These are phyloP conservation scores for Perithous albicinctus DNA, from an alignment of 2,888 invertebrate genomes.

Conservation along the genomic window DNA sequence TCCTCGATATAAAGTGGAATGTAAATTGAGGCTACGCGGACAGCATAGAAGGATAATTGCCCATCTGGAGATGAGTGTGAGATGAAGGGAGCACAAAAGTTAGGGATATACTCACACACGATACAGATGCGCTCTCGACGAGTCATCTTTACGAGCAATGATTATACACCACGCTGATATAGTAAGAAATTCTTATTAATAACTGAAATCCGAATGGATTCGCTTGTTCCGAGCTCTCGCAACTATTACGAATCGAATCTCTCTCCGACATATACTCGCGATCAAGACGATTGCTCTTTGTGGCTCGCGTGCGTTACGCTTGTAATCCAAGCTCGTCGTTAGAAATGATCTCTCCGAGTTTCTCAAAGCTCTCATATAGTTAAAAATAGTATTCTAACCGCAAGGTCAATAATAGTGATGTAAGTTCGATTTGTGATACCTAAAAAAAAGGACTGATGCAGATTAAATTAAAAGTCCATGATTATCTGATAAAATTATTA, in stretches of 20 bases:
- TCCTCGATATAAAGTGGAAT: conserved; percentile 51
- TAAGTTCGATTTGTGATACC: no score
- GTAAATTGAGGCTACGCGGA: conserved; percentile 58
- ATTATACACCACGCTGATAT: conserved; percentile 74
- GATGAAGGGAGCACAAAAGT: conserved; percentile 43
- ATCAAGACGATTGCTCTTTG: conserved; percentile 45
- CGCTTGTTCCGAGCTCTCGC: conserved; percentile 41
- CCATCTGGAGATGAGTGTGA: conserved; percentile 54
- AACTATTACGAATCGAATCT: conserved; percentile 36
- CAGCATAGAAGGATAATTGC: conserved; percentile 62
- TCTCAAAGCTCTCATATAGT: background rate
- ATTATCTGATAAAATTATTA: no score
- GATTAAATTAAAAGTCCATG: no score
- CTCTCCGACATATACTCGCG: conserved; percentile 19
- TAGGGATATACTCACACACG: conserved; percentile 36
- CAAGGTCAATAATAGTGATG: no score
- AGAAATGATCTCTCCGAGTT: conserved; percentile 36
- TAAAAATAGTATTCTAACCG: background rate
- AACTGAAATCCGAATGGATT: conserved; percentile 71
- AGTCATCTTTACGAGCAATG: conserved; percentile 74
- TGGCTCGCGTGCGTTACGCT: conserved; percentile 59
- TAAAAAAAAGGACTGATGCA: no score
- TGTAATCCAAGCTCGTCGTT: conserved; percentile 41
- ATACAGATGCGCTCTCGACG: conserved; percentile 50
- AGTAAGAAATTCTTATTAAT: conserved; percentile 72